Base-by-base conservation (phyloP, 2,113 vertebrate species). In the Guaruba guarouba region DNA sequence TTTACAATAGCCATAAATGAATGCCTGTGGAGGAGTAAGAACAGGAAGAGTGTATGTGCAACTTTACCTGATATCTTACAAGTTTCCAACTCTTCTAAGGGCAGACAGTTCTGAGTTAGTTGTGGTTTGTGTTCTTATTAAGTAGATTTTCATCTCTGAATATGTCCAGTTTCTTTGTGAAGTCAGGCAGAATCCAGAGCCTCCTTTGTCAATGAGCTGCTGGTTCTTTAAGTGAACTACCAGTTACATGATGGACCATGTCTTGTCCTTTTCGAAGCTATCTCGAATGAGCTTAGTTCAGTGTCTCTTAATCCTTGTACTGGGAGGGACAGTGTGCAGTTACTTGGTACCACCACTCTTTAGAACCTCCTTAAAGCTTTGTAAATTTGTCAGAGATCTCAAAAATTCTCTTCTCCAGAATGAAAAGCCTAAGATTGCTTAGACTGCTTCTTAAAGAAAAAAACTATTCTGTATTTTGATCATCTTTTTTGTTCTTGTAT, bases 211-310 rank as follows among this genome's bases (percentile, higher is more conserved):
- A 78, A 4, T 46, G 19, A 80, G 28, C 13, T 77, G 31, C 9
- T 66, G 22, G 17, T 75, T 78, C n/a, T 63, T 84, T 0, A 3
- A 28, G 10, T 75, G 37, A 49, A 29, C 28, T 55, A 14, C 18
- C 23, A 48, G 13, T 37, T 64, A 54, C 12, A 11, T 29, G 9
- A 29, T 0, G 2, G 82, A 39, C 4, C 6, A 19, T 20, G 7
- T 54, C 5, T 35, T 48, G 33, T 52, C 35, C 24, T 62, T 82
- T 80, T 33, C 41, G 27, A 64, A 77, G 33, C 12, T 51, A 4
- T 13, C 4, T 39, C 29, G 0, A 0, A 31, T 69, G 18, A 43
- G 2, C 24, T 80, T 69, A 35, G 43, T 43, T 62, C 25, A 83
- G 2, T 1, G 1, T 10, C 59, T 80, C 7, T 33, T 86, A 48